These are phyloP conservation scores for Brienomyrus brachyistius DNA, from an alignment of 2,113 vertebrate genomes.

Conservation along the genomic window DNA sequence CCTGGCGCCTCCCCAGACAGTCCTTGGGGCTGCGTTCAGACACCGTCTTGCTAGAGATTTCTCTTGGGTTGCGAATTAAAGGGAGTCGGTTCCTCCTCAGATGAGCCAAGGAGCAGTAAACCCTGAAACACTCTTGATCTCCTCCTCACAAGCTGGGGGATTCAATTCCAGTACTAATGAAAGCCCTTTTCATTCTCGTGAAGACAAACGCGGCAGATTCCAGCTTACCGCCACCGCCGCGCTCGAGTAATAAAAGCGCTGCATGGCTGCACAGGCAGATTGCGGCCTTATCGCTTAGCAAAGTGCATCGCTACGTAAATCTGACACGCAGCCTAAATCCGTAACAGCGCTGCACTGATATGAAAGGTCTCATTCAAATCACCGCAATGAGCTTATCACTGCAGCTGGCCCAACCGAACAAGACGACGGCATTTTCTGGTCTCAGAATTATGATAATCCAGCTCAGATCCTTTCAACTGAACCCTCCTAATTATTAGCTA, in stretches of 20 bases:
- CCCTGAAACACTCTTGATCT: not conserved
- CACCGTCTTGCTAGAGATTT: not conserved
- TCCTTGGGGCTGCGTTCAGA: not conserved
- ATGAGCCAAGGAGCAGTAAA: not conserved
- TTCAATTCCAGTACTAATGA: conserved; percentile 12
- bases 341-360: conserved; percentile 44
- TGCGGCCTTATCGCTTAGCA: conserved; percentile 13
- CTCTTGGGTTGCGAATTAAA: not conserved
- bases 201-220: not conserved
- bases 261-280: conserved; percentile 3
- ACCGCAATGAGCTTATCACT: conserved; percentile 50
- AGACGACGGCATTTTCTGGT: conserved; percentile 41
- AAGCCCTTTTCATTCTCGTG: conserved; percentile 15
- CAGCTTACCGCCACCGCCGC: not conserved
- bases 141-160: not conserved
- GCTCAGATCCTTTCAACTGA: conserved; percentile 48
- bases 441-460: conserved; percentile 60
- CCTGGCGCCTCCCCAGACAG: not conserved
- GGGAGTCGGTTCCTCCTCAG: not conserved
- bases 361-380: conserved; percentile 55
- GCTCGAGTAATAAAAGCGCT: conserved; percentile 7
- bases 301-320: conserved; percentile 41
- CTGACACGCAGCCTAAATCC: conserved; percentile 45
- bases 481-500: conserved; percentile 49
- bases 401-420: conserved; percentile 52